Base-by-base conservation (phyloP, 2,888 invertebrate species). In the Beris morrisii region DNA sequence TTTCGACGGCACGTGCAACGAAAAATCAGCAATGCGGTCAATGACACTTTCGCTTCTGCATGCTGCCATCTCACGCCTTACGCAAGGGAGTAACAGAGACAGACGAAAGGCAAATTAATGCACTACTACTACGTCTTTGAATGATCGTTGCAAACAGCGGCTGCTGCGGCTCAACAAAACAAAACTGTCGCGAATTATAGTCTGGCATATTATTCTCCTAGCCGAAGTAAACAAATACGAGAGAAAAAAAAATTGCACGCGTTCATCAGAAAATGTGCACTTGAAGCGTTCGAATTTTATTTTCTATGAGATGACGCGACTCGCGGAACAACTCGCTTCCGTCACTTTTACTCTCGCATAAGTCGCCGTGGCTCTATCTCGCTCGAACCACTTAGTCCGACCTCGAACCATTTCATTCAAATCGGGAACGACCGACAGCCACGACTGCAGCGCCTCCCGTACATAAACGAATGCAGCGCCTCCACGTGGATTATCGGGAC, bases 1-100 rank as follows among this genome's bases (percentile, higher is more conserved):
- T 68, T 68, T 63, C 65, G 63, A 68, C 65, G 65, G 68, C 68
- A 61, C 61, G 61, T 61, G 61, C 61, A 61, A 38, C 61, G 61
- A 38, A 30, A 61, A 61, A 61, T 61, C 61, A 50, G 61, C 61
- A 61, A 61, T 13, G 52, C 61, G 61, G 61, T 61, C 61, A 61
- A 61, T 61, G 61, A 61, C 59, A 59, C 48, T 11, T 4, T 28
- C 31, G n/a, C 22, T n/a, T n/a, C 1, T 48, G 52, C 52, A 50
- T 22, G 31, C 22, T 13, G 52, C 12, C 48, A 15, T 48, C 48
- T 5, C 48, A 15, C 15, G 6, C 48, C 48, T 11, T n/a, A 1
- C n/a, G 4, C 48, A 13, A 2, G 46, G 7, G 48, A 15, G 48
- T 9, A 44, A 44, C 2, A 44, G 44, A 12, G 38, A 38, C 38